Conservation (phyloP, 2,888 invertebrate species). For the Athalia rosae region DNA sequence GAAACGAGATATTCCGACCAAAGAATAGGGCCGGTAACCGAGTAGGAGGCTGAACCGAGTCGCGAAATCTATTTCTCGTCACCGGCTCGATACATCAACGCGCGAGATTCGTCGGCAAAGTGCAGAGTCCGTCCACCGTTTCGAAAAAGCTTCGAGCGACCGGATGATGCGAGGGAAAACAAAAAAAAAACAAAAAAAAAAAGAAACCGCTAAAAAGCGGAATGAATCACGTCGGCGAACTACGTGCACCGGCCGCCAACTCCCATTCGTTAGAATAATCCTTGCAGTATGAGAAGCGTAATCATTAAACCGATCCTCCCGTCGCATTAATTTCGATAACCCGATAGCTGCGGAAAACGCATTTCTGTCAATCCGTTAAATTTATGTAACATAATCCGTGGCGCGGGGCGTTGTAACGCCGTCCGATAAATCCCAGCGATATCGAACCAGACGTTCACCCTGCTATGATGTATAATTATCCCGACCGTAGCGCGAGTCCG, state of each 20-base stretch:
- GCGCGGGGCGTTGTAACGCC: background rate
- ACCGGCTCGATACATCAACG: background rate
- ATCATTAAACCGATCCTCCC: background rate
- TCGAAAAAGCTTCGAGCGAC: background rate
- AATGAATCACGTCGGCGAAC: too few species aligned
- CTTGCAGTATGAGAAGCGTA: background rate
- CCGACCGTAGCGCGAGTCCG: too few species aligned
- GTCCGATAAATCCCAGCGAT: constrained; percentile 2
- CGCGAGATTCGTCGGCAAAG: background rate
- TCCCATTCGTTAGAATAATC: background rate
- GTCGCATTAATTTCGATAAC: background rate
- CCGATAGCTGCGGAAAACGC: constrained; percentile 5
- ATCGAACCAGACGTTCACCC: constrained; percentile 24
- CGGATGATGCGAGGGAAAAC: background rate
- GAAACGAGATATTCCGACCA: constrained; percentile 13
- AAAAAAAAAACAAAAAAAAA: background rate
- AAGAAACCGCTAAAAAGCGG: background rate
- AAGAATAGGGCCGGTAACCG: background rate
- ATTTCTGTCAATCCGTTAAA: constrained; percentile 18
- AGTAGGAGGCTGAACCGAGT: background rate
- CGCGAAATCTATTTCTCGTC: background rate
- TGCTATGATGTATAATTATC: constrained; percentile 21
- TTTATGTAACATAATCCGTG: constrained; percentile 31
- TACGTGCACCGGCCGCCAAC: too few species aligned
- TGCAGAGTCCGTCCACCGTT: background rate